A percentile compares a stretch with the other conserved stretches of the same genome.
Evolutionary conservation across 2,888 invertebrate genomes (phyloP).

Genomic region (Phragmatobia fuliginosa): DNA sequence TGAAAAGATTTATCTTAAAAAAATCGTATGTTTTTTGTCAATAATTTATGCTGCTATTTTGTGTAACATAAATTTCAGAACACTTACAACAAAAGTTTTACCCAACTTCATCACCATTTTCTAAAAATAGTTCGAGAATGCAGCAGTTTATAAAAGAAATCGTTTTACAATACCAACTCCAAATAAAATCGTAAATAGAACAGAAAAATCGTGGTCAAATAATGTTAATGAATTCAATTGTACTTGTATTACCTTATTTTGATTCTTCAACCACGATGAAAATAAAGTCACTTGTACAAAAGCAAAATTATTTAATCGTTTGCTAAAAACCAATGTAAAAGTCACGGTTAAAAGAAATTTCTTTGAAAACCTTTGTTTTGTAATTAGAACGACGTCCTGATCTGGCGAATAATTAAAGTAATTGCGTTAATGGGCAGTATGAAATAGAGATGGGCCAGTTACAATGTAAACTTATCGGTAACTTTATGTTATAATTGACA

Average conservation of each 20-base stretch:
- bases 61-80: too few species aligned
- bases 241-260: not conserved
- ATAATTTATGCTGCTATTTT: too few species aligned
- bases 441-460: constrained; percentile 51
- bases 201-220: too few species aligned
- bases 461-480: constrained; percentile 26
- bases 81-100: too few species aligned
- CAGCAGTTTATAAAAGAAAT: too few species aligned
- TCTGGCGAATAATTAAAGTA: constrained; percentile 77
- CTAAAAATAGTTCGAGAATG: too few species aligned
- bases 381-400: constrained; percentile 74
- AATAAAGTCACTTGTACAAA: not conserved
- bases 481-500: not conserved
- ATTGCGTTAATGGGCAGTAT: constrained; percentile 74
- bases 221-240: too few species aligned
- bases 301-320: constrained; percentile 5
- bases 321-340: constrained; percentile 26
- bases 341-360: constrained; percentile 65
- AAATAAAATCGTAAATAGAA: too few species aligned
- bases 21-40: not conserved
- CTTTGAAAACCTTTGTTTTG: constrained; percentile 82
- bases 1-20: not conserved
- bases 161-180: too few species aligned
- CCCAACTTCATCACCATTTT: too few species aligned
- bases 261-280: not conserved